Conservation (phyloP, 2,888 invertebrate species). For the Rapana venosa region DNA sequence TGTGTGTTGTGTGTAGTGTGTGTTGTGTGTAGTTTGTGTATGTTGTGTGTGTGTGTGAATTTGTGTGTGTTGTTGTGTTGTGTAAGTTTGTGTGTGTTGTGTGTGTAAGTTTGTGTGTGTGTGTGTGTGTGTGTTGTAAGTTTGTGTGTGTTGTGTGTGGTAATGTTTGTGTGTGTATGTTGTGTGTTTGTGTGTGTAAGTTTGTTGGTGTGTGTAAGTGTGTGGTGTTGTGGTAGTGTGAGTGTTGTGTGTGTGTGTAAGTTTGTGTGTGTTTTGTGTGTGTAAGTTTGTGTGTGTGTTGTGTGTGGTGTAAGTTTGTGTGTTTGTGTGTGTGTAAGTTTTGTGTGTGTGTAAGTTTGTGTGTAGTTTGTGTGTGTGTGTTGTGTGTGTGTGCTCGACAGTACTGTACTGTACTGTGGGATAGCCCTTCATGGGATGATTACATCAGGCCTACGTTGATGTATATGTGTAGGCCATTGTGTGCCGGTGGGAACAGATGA, state of each 20-base stretch:
- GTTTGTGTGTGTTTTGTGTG: background rate
- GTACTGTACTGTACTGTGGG: no score
- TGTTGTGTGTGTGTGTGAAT: background rate
- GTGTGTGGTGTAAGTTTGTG: background rate
- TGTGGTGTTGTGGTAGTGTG: no score
- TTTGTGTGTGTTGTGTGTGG: background rate
- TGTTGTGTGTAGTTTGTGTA: no score
- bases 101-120: constrained; percentile 8
- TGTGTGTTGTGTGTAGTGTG: background rate
- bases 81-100: background rate
- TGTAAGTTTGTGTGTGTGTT: background rate
- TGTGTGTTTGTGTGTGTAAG: background rate
- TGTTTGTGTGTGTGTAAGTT: background rate
- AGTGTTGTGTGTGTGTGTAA: background rate
- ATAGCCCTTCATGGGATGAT: no score
- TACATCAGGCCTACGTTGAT: no score
- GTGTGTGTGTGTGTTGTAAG: background rate
- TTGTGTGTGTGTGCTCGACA: no score
- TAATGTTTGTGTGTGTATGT: background rate
- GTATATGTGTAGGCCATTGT: no score
- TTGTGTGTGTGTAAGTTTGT: no score
- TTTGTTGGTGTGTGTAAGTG: background rate
- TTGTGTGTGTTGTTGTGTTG: background rate
- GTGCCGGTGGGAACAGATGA: no score
- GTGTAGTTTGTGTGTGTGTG: no score